phyloP scores from a whole-genome alignment of 2,888 invertebrate species.

The Drosophila anomelani region DNA sequence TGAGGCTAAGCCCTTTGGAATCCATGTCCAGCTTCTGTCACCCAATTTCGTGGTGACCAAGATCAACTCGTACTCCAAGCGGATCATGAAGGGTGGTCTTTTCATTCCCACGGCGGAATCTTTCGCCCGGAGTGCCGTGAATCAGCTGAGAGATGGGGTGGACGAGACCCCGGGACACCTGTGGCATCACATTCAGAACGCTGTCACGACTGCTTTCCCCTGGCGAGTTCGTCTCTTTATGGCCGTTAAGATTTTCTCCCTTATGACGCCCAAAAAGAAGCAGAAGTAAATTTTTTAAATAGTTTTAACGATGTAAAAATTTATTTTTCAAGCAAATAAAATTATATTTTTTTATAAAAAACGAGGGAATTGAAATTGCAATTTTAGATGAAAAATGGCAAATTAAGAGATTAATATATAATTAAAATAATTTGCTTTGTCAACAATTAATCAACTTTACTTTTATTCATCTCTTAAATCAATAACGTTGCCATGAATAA shows the following conservation, averaged over 20 bases:
- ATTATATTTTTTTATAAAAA: neutral
- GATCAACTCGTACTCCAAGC: slow-evolving; percentile 92
- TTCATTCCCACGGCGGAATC: slow-evolving; percentile 88
- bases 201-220: slow-evolving; percentile 43
- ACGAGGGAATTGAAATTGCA: slow-evolving; percentile 90
- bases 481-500: slow-evolving; percentile 92
- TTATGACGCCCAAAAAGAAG: slow-evolving; percentile 1
- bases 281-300: slow-evolving; percentile 9
- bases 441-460: neutral
- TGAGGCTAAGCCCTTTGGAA: slow-evolving; percentile 90
- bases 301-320: neutral
- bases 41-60: slow-evolving; percentile 94
- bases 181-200: slow-evolving; percentile 92
- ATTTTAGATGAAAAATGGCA: slow-evolving; percentile 88
- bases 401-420: slow-evolving; percentile 45
- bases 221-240: slow-evolving; percentile 48
- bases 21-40: slow-evolving; percentile 93
- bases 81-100: slow-evolving; percentile 87
- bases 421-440: too few species aligned
- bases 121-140: slow-evolving; percentile 91
- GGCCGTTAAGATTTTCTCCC: slow-evolving; percentile 31
- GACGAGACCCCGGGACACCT: slow-evolving; percentile 94
- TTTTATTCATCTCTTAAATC: slow-evolving; percentile 86
- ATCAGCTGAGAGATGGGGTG: slow-evolving; percentile 92
- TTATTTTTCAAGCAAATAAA: neutral